Evolutionary conservation across 1,140 invertebrate genomes (phyloP).

Genomic region (Scaptomyza pallida): DNA sequence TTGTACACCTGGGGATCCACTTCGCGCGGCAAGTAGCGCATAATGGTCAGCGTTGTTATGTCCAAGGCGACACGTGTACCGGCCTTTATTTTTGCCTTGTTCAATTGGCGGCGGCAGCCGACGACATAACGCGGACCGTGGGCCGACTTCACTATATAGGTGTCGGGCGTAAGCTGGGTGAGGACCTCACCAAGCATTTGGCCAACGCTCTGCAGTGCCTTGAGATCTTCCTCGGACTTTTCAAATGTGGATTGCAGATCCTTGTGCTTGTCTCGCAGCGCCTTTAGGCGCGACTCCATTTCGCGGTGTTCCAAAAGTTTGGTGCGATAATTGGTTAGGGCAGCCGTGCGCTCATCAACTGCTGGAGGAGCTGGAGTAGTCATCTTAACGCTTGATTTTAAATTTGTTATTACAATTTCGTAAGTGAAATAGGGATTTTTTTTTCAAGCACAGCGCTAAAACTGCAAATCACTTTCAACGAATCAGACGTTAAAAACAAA

Average conservation of each 20-base stretch:
- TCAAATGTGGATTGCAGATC: constrained; percentile 98
- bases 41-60: constrained; percentile 66
- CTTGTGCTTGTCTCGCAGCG: constrained; percentile 97
- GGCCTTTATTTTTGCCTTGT: constrained; percentile 55
- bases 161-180: constrained; percentile 99
- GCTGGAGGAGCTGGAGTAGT: neutral
- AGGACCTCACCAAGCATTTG: constrained; percentile 99
- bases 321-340: constrained; percentile 94
- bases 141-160: constrained; percentile 86
- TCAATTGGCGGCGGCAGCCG: constrained; percentile 62
- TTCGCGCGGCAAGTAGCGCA: constrained; percentile 64
- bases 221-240: constrained; percentile 99
- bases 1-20: constrained; percentile 73
- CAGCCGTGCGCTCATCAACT: constrained; percentile 88
- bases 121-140: constrained; percentile 67
- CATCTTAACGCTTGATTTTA: constrained; percentile 12
- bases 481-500: constrained; percentile 13
- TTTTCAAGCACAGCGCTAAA: constrained; percentile 12
- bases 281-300: constrained; percentile 95
- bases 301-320: constrained; percentile 98
- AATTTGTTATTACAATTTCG: constrained; percentile 12
- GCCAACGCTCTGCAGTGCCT: constrained; percentile 99
- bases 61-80: constrained; percentile 65
- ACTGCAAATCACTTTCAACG: constrained; percentile 43
- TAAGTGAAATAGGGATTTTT: neutral